phyloP scores from a whole-genome alignment of 2,797 vertebrate genomes.

The Smutsia temminckii region DNA sequence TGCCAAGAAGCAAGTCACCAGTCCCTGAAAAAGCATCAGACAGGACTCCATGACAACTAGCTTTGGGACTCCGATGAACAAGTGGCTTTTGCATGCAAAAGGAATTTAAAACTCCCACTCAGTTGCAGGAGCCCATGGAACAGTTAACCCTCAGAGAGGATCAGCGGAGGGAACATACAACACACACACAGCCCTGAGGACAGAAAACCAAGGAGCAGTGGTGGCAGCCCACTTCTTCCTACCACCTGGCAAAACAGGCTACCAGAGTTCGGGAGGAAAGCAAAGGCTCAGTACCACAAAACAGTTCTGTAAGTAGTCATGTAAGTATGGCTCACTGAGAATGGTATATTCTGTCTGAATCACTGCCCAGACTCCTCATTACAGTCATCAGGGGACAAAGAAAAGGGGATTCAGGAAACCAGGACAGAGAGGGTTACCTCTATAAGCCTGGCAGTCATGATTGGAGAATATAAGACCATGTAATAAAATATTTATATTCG shows the following conservation, averaged over 20 bases:
- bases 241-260: not conserved
- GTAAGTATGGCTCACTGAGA: not conserved
- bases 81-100: not conserved
- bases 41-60: not conserved
- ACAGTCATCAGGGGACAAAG: not conserved
- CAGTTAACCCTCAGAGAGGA: not conserved
- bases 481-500: not conserved
- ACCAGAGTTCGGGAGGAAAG: not conserved
- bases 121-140: not conserved
- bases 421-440: not conserved
- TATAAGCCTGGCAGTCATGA: not conserved
- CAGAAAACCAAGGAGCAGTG: not conserved
- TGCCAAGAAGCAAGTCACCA: not conserved
- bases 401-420: not conserved
- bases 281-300: not conserved
- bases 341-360: not conserved
- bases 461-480: not conserved
- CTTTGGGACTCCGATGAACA: not conserved
- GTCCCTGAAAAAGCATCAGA: not conserved
- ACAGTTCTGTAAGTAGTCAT: not conserved
- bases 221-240: not conserved
- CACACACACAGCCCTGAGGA: not conserved
- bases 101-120: not conserved
- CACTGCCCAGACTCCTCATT: not conserved
- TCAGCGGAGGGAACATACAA: not conserved